Base-by-base conservation (phyloP, 2,888 invertebrate species). In the Parnassius mnemosyne region DNA sequence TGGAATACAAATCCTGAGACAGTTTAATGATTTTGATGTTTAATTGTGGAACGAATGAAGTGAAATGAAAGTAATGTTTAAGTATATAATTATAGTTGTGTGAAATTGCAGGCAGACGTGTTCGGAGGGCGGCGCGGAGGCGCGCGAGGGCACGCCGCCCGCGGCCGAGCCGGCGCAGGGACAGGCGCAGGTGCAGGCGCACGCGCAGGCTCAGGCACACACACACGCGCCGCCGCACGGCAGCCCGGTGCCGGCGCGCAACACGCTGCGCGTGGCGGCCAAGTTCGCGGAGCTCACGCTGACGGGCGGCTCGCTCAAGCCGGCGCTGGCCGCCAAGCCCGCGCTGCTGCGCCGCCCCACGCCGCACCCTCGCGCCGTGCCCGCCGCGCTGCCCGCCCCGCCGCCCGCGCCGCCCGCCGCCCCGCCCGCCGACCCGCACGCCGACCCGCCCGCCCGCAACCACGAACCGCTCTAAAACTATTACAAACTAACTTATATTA, bases 261-360 rank as follows among this genome's bases (percentile, higher is more conserved):
- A 93, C 76, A 94, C 94, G 63, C 93, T 93, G 66, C 93, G 93
- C 72, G 93, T 93, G 69, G 93, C 92, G 25, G 93, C 93, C 66
- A 93, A 94, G 82, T 94, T 94, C 82, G 94, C 93, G 20, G 94
- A 94, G 73, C 90, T 94, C 69, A 93, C 93, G 73, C 85, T 94
- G 41, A 94, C 93, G 41, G 94, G 94, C 53, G 94, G 94, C 68
- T 92, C 93, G 66, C 93, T 94, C 66, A 95, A 95, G 81, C 96
- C 96, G 10, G 94, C 95, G 77, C 93, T 95, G 65, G 95, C 96
- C 80, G 94, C 95, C 58, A 97, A 97, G 87, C 97, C 97, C 13
- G 94, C 95, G 72, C 94, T 97, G 72, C 93, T 96, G 85, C 83
- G 88, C 50, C 54, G 53, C 59, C 58, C 60, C 55, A 49, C 56